phyloP scores from a whole-genome alignment of 2,888 invertebrate species.

The Dynastes tityus region DNA sequence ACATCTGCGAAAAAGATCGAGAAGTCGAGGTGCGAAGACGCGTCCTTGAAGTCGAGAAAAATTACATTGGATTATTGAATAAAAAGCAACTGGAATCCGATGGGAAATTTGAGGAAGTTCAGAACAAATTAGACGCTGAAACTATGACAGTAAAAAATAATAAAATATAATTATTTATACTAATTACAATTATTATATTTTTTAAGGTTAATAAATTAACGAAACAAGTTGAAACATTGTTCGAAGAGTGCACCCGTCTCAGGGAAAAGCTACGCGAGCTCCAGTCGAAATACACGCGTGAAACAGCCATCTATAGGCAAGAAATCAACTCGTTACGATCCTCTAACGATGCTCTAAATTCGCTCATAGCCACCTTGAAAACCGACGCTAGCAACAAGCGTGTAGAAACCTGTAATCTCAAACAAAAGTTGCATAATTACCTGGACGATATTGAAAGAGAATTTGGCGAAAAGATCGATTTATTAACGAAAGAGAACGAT shows the following conservation, averaged over 20 bases:
- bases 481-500: conserved; percentile 49
- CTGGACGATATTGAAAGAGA: conserved; percentile 48
- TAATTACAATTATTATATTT: conserved; percentile 30
- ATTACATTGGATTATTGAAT: conserved; percentile 46
- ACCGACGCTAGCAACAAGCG: conserved; percentile 33
- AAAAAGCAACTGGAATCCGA: conserved; percentile 48
- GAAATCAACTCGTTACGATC: conserved; percentile 46
- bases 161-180: background rate
- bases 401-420: conserved; percentile 41
- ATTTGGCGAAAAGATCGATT: conserved; percentile 23
- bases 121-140: conserved; percentile 51
- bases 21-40: conserved; percentile 45
- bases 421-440: conserved; percentile 36
- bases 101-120: conserved; percentile 41
- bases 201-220: conserved; percentile 53
- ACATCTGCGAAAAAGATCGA: conserved; percentile 34
- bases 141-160: conserved; percentile 45
- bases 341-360: conserved; percentile 47
- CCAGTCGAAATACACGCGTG: conserved; percentile 49
- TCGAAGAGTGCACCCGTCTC: conserved; percentile 53
- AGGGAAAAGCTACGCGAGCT: conserved; percentile 52
- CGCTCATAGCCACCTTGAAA: conserved; percentile 49
- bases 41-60: conserved; percentile 49
- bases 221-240: conserved; percentile 50
- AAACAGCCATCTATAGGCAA: background rate